A percentile compares a stretch with the other conserved stretches of the same genome.
phyloP scores from a whole-genome alignment of 2,888 invertebrate genomes.

The Syritta pipiens region DNA sequence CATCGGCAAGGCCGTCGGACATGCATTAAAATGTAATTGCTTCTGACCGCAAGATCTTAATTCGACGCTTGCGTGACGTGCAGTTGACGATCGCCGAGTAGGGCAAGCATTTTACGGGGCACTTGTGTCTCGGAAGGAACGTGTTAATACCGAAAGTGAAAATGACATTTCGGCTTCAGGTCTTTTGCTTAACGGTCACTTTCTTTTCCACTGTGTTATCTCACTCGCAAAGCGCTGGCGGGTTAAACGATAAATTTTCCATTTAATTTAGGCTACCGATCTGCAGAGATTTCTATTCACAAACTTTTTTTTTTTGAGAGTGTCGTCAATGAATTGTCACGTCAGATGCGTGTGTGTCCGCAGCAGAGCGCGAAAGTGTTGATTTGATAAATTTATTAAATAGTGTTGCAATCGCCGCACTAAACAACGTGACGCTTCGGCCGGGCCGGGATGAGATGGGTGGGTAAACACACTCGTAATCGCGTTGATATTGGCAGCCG shows the following conservation, averaged over 20 bases:
- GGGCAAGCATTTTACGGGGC: background rate
- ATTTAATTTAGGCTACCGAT: conserved; percentile 29
- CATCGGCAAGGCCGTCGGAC: conserved; percentile 29
- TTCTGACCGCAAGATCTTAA: conserved; percentile 53
- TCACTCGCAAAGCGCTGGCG: conserved; percentile 7
- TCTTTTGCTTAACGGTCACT: conserved; percentile 21
- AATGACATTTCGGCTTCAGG: conserved; percentile 54
- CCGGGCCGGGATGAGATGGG: background rate
- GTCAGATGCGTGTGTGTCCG: conserved; percentile 7
- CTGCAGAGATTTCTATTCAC: conserved; percentile 28
- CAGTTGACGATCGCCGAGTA: too few relatives aligned
- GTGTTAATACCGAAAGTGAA: conserved; percentile 62
- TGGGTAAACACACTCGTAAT: conserved; percentile 22
- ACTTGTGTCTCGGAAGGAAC: conserved; percentile 17
- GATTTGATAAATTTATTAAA: conserved; percentile 39
- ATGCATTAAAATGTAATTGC: conserved; percentile 27
- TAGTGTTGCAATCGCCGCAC: conserved; percentile 33
- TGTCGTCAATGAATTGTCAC: background rate
- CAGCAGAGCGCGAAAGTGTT: conserved; percentile 37
- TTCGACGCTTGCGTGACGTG: conserved; percentile 30
- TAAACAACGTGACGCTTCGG: background rate
- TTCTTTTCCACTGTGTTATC: conserved; percentile 34
- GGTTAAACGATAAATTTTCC: conserved; percentile 32
- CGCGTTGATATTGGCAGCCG: conserved; percentile 39
- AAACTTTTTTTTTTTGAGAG: background rate